These are phyloP conservation scores for Glaucidium brasilianum DNA, from an alignment of 2,113 vertebrate species.

Conservation along the genomic window DNA sequence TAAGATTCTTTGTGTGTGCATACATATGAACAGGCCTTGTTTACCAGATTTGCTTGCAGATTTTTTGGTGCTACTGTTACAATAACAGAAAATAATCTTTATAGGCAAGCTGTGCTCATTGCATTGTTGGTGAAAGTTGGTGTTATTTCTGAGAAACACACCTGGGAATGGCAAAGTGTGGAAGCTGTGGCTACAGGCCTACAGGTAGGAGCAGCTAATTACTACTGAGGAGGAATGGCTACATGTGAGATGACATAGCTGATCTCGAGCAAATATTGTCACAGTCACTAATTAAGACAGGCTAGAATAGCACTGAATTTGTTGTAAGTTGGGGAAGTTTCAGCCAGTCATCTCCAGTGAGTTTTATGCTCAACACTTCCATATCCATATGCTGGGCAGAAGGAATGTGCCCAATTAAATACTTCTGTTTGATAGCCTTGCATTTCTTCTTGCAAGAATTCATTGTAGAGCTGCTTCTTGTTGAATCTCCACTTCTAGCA, in stretches of 20 bases:
- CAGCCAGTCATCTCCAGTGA: not conserved
- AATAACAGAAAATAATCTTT: not conserved
- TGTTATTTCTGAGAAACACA: constrained; percentile 88
- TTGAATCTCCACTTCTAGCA: not conserved
- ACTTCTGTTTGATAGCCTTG: not conserved
- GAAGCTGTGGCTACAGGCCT: constrained; percentile 96
- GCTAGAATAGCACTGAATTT: not conserved
- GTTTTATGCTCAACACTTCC: not conserved
- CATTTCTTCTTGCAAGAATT: not conserved
- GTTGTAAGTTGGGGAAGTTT: not conserved
- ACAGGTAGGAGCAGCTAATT: constrained; percentile 76
- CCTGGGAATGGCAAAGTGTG: constrained; percentile 94
- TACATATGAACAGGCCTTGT: not conserved
- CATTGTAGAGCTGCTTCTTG: not conserved
- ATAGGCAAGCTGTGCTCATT: constrained; percentile 94
- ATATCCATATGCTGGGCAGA: not conserved
- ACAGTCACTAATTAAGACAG: not conserved
- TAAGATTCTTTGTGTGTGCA: not conserved
- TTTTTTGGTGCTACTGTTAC: not conserved
- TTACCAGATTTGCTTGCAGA: not conserved
- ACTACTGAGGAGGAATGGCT: not conserved
- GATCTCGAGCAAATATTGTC: not conserved
- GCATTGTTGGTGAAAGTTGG: constrained; percentile 94
- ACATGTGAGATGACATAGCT: not conserved
- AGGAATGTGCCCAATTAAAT: not conserved